Evolutionary conservation across 2,888 invertebrate species (phyloP), one percentile per base, ranked within the genome.

Genomic region (Balanococcus diminutus): DNA sequence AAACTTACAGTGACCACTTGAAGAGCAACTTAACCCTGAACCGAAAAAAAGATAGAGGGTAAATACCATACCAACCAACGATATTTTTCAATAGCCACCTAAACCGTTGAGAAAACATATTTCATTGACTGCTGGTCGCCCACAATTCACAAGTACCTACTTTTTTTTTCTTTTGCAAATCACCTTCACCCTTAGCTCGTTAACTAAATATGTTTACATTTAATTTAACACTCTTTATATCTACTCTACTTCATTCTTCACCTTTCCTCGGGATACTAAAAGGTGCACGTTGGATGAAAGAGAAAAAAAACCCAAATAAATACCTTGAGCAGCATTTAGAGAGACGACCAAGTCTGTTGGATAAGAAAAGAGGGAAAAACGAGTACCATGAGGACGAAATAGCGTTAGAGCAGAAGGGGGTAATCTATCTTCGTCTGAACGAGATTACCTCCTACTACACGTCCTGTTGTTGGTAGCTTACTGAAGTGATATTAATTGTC

Each of bases 401-500:
- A 2, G 22, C 14, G 11, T 25, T 8, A 8, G 22, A 61, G 22
- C 61, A 61, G 25, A 25, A 61, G 61, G 61, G 61, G 61, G 25
- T 61, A 61, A 61, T 61, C 61, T 61, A 61, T 61, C 61, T 61
- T 61, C 61, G 25, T 61, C 61, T 8, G 61, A 61, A 61, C 22
- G 61, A 61, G 22, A 25, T 61, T 61, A 25, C 25, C 25, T 61
- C 25, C 61, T 61, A 61, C 61, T 25, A 25, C 25, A 61, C 61
- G 61, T 61, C 61, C 61, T 25, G 22, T 61, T 25, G 61, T 61
- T 25, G 61, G 61, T 61, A 61, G 22, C 46, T 46, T 46, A 46
- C 22, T 61, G 25, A 61, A 61, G 61, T 61, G 61, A 61, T 61
- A 61, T 61, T 61, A 61, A 61, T 61, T 61, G 61, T 61, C 61